Evolutionary conservation across 2,113 vertebrate genomes (phyloP).

Genomic region (Pygoscelis antarcticus): DNA sequence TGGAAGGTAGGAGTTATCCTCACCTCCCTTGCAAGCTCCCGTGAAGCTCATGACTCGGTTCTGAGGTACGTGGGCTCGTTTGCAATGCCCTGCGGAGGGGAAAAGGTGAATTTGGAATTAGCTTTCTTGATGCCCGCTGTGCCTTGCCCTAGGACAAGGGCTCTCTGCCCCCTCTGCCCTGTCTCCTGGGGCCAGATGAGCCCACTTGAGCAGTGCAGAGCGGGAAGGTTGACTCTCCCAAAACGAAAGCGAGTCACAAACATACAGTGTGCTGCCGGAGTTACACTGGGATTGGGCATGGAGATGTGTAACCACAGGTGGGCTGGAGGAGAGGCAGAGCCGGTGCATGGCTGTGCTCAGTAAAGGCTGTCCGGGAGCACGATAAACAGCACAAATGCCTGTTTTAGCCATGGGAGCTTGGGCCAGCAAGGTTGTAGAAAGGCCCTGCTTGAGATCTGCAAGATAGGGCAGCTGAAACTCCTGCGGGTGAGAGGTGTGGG

Average conservation of each 20-base stretch:
- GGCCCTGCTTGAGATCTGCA: too few relatives aligned
- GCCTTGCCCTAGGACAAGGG: background rate
- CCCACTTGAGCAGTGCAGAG: background rate
- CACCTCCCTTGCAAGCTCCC: background rate
- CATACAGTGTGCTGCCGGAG: background rate
- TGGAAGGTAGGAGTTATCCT: background rate
- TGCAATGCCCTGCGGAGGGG: background rate
- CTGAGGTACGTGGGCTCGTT: background rate
- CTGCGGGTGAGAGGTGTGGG: background rate
- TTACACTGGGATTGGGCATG: background rate
- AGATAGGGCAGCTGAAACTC: fast-evolving
- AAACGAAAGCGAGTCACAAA: background rate
- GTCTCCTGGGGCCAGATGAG: background rate
- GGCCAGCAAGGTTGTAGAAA: background rate
- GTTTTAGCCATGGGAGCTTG: background rate
- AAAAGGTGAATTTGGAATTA: background rate
- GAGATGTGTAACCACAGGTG: fast-evolving
- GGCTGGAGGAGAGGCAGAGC: background rate
- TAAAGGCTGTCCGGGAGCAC: background rate
- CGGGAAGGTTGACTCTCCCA: background rate
- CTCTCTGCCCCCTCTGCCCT: background rate
- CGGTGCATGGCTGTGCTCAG: background rate
- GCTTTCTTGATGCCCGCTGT: fast-evolving
- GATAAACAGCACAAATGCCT: background rate
- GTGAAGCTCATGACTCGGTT: background rate